Conservation (phyloP, 2,113 vertebrate genomes). For the Himantopus leucocephalus region DNA sequence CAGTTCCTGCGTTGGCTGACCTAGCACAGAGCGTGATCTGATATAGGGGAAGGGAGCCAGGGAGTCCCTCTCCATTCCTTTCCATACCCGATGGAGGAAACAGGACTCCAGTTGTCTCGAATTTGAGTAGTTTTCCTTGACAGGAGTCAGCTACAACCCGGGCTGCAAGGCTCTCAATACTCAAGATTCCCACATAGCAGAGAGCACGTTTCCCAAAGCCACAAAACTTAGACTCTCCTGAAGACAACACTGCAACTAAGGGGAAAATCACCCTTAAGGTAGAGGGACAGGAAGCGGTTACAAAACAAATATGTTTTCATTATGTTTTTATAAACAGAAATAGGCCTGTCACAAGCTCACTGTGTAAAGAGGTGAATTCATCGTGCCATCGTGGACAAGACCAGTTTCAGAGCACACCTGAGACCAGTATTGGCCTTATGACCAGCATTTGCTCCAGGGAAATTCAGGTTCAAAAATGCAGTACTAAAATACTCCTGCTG, state of each 20-base stretch:
- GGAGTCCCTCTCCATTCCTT: neutral
- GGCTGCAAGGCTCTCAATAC: neutral
- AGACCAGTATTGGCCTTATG: neutral
- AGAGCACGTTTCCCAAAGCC: neutral
- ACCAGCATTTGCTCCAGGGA: neutral
- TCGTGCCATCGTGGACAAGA: rapidly evolving
- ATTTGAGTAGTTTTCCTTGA: neutral
- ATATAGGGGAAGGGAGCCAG: neutral
- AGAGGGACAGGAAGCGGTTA: neutral
- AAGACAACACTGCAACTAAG: neutral
- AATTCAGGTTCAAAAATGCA: neutral
- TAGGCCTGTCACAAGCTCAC: neutral
- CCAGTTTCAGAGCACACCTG: neutral
- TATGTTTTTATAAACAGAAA: neutral
- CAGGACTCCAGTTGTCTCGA: rapidly evolving
- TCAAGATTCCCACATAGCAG: neutral
- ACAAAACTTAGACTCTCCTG: neutral
- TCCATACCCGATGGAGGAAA: neutral
- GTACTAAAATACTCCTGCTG: neutral
- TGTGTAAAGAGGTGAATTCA: neutral
- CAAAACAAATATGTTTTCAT: neutral
- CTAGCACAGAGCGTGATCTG: neutral
- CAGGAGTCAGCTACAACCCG: neutral
- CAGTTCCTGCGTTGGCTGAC: neutral
- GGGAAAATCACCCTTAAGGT: neutral